phyloP scores from a whole-genome alignment of 2,888 invertebrate genomes.

The Euphydryas editha region DNA sequence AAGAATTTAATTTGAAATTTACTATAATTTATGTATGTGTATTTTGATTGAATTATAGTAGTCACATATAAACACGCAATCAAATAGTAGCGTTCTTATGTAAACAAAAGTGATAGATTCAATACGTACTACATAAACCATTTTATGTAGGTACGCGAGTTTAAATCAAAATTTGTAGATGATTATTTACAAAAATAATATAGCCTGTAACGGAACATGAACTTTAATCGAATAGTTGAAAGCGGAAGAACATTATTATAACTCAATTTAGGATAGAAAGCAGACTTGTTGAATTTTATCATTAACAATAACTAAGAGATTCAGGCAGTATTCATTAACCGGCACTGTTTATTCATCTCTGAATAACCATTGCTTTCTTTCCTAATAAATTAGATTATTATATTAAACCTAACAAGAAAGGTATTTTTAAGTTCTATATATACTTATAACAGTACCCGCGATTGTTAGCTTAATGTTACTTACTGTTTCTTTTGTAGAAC shows the following conservation, averaged over 20 bases:
- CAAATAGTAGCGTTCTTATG: too few relatives aligned
- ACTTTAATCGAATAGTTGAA: constrained; percentile 27
- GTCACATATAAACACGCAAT: too few relatives aligned
- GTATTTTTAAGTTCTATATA: neutral
- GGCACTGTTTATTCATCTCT: constrained; percentile 28
- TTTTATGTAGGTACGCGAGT: too few relatives aligned
- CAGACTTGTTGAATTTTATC: constrained; percentile 33
- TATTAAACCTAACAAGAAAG: constrained; percentile 5
- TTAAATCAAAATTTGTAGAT: neutral
- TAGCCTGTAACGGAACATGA: constrained; percentile 15
- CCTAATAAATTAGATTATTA: constrained; percentile 13
- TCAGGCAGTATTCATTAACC: constrained; percentile 29
- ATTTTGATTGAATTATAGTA: neutral
- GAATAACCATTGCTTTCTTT: constrained; percentile 16
- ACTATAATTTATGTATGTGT: neutral
- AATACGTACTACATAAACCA: too few relatives aligned
- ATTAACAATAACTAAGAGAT: constrained; percentile 36
- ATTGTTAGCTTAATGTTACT: neutral
- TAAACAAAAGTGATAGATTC: neutral
- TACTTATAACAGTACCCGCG: neutral
- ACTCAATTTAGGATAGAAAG: constrained; percentile 32
- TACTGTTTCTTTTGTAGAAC: too few relatives aligned
- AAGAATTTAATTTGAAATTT: constrained; percentile 41
- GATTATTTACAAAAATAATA: neutral
- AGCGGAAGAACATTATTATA: constrained; percentile 27